Base-by-base conservation (phyloP, 2,113 vertebrate genomes). In the Dryoscopus gambensis region DNA sequence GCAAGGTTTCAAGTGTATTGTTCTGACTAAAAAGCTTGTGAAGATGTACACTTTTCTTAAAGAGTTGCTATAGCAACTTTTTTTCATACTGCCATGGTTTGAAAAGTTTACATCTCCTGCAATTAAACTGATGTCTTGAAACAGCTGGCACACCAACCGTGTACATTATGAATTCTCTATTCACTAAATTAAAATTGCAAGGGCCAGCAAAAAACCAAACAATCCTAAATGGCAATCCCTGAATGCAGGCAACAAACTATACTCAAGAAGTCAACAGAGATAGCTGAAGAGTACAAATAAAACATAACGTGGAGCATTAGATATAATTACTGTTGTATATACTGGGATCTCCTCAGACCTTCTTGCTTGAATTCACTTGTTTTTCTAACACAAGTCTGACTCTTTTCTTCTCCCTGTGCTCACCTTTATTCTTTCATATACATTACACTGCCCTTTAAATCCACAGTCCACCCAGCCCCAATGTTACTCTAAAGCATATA, bases 51-150 rank as follows among this genome's bases (percentile, higher is more conserved):
- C 55, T 93, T 71, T 80, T 47, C 39, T 74, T 50, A 67, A 3
- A 46, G 53, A 85, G 93, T 95, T 95, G 93, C 96, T 92, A 95
- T 78, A 89, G 86, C 71, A 95, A 95, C 83, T 85, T 50, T 62
- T 85, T 71, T 60, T n/a, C 28, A 55, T 20, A 93, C 68, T 67
- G 47, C 33, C 79, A 50, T 35, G 67, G 55, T 74, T 94, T 83
- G 63, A 93, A 77, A 93, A 94, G 87, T 83, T 93, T 86, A 67
- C 20, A 78, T 56, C 10, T 25, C 15, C 44, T 86, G 31, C 55
- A 86, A 77, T 67, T 78, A 68, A 92, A 83, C 17, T 8, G 22
- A 74, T 74, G 22, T 16, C 63, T 92, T 47, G 7, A 89, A 79
- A 86, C 28, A 92, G 47, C 23, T 31, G 67, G 27, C n/a, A 73